Base-by-base conservation (phyloP, 2,797 vertebrate species). In the Sebastes steindachneri region DNA sequence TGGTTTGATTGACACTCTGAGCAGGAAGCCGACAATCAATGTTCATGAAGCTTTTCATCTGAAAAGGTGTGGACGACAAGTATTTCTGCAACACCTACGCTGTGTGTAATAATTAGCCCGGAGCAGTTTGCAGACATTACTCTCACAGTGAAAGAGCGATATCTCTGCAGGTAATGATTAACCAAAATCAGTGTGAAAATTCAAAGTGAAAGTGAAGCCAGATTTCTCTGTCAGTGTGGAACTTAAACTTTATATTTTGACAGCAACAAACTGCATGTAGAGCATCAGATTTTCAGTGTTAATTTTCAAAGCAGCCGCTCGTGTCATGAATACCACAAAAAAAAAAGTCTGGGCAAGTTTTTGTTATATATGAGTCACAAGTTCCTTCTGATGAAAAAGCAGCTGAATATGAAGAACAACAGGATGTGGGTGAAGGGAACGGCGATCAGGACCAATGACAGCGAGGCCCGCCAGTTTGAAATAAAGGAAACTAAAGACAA, bases 401-500 rank as follows among this genome's bases (percentile, higher is more conserved):
- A 88, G 88, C 83, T 86, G 85, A 87, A 69, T 68, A 23, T 77
- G 77, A 82, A 82, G 28, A 92, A 90, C 75, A 92, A 91, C 91
- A 92, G 92, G 91, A 94, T 88, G 88, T 83, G 80, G 80, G 57
- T 37, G 63, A 73, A 29, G 75, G 23, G 26, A 68, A 51, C 58
- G 41, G 58, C 23, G 1, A 29, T 23, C 62, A 21, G 9, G 21
- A 28, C 86, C 91, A 89, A 83, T 89, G 25, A 63, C n/a, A n/a
- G 31, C 0, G n/a, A 78, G 26, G 75, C 68, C 60, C 2, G 11
- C 21, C 0, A 3, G 12, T 90, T 93, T 88, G 10, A 89, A 94
- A 79, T 29, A 28, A 68, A 88, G 66, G 82, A 83, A 84, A 23
- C 51, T n/a, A 5, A 68, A 70, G n/a, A 64, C 12, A 33, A 51